Evolutionary conservation across 1,140 invertebrate species (phyloP).

Genomic region (Tribolium castaneum): DNA sequence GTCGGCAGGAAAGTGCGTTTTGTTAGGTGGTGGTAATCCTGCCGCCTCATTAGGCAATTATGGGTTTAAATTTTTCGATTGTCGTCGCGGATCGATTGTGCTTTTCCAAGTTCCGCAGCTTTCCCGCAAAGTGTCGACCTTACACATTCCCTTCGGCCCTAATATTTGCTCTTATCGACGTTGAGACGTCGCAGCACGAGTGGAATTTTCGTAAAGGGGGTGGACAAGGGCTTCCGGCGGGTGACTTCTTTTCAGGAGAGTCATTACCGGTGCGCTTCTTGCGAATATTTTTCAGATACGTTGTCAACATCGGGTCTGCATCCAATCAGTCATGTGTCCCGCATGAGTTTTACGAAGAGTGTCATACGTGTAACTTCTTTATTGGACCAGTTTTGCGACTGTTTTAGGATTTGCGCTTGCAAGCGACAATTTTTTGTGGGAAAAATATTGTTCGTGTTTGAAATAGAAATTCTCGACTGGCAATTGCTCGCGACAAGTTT

Average conservation of each 20-base stretch:
- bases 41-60: neutral
- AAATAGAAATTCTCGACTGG: neutral
- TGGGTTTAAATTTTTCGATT: neutral
- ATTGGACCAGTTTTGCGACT: neutral
- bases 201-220: neutral
- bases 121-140: slow-evolving; percentile 13
- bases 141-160: slow-evolving; percentile 5
- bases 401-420: neutral
- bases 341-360: neutral
- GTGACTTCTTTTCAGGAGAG: neutral
- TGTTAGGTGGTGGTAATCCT: neutral
- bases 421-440: neutral
- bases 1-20: neutral
- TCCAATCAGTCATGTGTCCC: neutral
- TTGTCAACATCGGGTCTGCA: neutral
- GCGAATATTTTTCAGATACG: neutral
- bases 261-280: neutral
- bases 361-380: neutral
- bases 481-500: neutral
- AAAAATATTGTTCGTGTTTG: neutral
- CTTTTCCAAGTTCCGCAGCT: neutral
- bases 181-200: neutral
- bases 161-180: slow-evolving; percentile 19
- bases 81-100: neutral
- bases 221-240: neutral